Evolutionary conservation across 2,113 vertebrate species (phyloP).

Genomic region (Ornithorhynchus anatinus): DNA sequence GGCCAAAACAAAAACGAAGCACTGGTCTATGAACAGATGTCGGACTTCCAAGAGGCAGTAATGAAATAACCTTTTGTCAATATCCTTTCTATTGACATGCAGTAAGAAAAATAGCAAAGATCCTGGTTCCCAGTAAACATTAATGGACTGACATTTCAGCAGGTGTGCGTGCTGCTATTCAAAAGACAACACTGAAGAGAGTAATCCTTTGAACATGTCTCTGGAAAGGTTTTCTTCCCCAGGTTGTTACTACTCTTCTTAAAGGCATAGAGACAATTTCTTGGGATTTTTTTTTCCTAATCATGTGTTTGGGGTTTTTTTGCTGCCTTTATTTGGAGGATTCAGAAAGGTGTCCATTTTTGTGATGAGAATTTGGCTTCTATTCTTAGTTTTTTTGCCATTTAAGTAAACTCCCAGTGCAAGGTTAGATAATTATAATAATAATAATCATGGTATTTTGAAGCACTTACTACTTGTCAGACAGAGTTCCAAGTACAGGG

Average conservation of each 20-base stretch:
- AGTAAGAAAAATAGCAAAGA: conserved; percentile 23
- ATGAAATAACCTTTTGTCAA: conserved; percentile 50
- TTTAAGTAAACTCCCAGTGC: too few relatives aligned
- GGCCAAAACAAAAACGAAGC: conserved; percentile 30
- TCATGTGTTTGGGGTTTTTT: not conserved
- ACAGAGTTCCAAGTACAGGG: too few relatives aligned
- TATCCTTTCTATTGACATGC: conserved; percentile 20
- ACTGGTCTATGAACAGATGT: conserved; percentile 22
- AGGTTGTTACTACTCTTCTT: conserved; percentile 16
- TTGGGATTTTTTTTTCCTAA: not conserved
- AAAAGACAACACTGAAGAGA: not conserved
- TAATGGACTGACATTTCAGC: conserved; percentile 49
- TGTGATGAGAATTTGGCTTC: too few relatives aligned
- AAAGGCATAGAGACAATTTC: conserved; percentile 2
- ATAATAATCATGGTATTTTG: too few relatives aligned
- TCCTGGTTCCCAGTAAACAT: conserved; percentile 29
- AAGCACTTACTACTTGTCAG: too few relatives aligned
- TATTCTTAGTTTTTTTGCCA: too few relatives aligned
- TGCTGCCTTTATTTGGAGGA: not conserved
- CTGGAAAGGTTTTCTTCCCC: conserved; percentile 29
- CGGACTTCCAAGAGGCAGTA: conserved; percentile 47
- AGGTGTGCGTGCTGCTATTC: conserved; percentile 65
- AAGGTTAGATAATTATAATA: too few relatives aligned
- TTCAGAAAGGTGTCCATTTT: too few relatives aligned
- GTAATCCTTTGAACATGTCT: conserved; percentile 30